phyloP scores from a whole-genome alignment of 2,113 vertebrate species.

The Eira barbara region DNA sequence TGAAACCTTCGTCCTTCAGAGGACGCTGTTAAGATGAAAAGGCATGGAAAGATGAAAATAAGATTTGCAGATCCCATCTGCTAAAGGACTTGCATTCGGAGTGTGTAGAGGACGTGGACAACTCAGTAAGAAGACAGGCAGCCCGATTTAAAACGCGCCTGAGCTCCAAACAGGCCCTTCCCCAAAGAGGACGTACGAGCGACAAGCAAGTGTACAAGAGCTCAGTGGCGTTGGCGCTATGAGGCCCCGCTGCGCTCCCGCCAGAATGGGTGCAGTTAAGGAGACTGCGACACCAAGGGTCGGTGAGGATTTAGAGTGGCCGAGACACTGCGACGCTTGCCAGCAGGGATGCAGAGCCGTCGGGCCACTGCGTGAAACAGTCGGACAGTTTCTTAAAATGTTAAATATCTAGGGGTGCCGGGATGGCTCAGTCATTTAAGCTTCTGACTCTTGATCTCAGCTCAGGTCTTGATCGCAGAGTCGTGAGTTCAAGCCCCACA shows the following conservation, averaged over 20 bases:
- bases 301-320: neutral
- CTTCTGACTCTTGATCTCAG: neutral
- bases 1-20: neutral
- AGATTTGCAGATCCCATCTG: neutral
- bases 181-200: fast-evolving
- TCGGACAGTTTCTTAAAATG: neutral
- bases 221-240: fast-evolving
- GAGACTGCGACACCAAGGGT: fast-evolving
- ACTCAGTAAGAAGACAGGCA: neutral
- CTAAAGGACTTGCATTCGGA: neutral
- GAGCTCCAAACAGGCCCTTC: neutral
- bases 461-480: neutral
- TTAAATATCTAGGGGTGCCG: neutral
- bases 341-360: fast-evolving
- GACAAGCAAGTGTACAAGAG: no score
- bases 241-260: fast-evolving
- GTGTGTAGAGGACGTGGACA: neutral
- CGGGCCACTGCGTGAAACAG: neutral
- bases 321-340: neutral
- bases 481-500: neutral
- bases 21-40: neutral
- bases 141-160: neutral
- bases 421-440: neutral
- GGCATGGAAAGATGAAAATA: neutral
- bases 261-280: neutral